Percentiles rank a stretch among this genome's conserved stretches.
phyloP scores from a whole-genome alignment of 2,888 invertebrate genomes.

The Oligia strigilis region DNA sequence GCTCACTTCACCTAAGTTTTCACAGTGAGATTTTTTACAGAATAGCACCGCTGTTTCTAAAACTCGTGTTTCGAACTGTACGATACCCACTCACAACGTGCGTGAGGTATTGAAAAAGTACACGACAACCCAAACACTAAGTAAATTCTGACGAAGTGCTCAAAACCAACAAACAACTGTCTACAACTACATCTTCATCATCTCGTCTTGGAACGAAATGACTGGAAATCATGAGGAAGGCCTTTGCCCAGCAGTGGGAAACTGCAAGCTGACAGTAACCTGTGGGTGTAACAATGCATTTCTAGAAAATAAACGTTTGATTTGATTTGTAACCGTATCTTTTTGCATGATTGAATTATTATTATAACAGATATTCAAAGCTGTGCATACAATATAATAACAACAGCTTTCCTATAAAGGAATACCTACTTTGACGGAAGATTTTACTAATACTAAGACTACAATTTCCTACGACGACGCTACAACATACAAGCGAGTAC shows the following conservation, averaged over 20 bases:
- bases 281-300: not conserved
- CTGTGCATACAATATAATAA: not conserved
- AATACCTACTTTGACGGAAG: not conserved
- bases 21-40: too few relatives aligned
- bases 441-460: not conserved
- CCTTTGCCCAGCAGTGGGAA: not conserved
- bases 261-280: not conserved
- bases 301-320: not conserved
- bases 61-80: not conserved
- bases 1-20: too few relatives aligned
- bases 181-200: too few relatives aligned
- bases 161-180: not conserved
- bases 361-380: constrained; percentile 10
- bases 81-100: not conserved
- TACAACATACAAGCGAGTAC: constrained; percentile 15
- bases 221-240: not conserved
- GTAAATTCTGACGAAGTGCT: not conserved
- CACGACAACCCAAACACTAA: not conserved
- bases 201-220: not conserved
- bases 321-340: not conserved
- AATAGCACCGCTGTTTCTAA: too few relatives aligned
- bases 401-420: not conserved
- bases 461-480: constrained; percentile 17
- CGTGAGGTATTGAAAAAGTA: not conserved
- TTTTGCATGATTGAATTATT: not conserved